Base-by-base conservation (phyloP, 2,888 invertebrate genomes). In the Epinotia demarniana region DNA sequence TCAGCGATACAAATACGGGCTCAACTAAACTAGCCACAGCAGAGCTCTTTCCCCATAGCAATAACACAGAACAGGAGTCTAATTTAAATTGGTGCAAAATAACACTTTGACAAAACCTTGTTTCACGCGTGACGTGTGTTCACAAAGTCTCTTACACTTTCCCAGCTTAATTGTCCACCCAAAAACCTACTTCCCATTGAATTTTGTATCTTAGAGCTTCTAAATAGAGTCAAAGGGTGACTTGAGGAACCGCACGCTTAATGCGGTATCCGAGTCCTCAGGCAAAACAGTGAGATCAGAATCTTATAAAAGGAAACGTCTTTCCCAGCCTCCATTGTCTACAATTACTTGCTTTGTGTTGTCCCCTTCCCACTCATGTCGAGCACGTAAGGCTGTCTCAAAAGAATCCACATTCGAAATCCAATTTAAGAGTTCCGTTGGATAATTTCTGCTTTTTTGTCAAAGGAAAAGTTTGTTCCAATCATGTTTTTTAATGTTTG, bases 291-390 rank as follows among this genome's bases (percentile, higher is more conserved):
- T 74, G 80, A 90, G 92, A 92, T 93, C 90, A 90, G 88, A 91
- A 93, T 93, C 93, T 92, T 92, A 91, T 89, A 92, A 92, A 91
- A 90, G 91, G 90, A 92, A 91, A 92, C 88, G 93, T 93, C 93
- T 93, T 93, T 93, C 93, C 92, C 93, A 93, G 93, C 87, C 86
- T 79, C 90, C 87, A 92, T 93, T 93, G 93, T 93, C 92, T 92
- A 93, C 93, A 93, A 92, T 93, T 91, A 92, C 92, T 91, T 89
- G 89, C 92, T 90, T 92, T 92, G 90, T 91, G 86, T 79, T 68
- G 66, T 89, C 91, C 82, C 84, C 79, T 55, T 90, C 86, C 77
- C 73, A 79, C 86, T 19, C 69, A 75, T 62, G 78, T 63, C 55
- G 18, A 33, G 27, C 61, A 73, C 73, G 62, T 77, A 86, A 82